Conservation (phyloP, 2,797 vertebrate genomes). For the Tachyglossus aculeatus region DNA sequence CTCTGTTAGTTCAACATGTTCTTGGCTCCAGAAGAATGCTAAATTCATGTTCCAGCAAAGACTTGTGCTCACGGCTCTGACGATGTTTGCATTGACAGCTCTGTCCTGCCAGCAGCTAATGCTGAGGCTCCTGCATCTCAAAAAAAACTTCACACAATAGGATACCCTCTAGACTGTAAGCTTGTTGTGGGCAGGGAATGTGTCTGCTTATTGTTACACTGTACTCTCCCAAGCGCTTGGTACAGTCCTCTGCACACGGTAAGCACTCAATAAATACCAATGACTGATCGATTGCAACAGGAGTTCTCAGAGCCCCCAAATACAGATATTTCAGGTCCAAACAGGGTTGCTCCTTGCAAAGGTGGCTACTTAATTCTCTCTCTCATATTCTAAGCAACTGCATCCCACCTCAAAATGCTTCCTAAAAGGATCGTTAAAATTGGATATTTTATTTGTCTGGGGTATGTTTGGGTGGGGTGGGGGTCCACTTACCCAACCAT, state of each 20-base stretch:
- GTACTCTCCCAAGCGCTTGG: no score
- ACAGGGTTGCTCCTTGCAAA: background rate
- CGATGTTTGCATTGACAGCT: no score
- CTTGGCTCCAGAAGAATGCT: conserved; percentile 18
- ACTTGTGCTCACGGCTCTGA: no score
- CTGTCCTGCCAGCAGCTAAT: no score
- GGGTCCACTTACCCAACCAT: conserved; percentile 36
- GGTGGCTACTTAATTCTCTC: background rate
- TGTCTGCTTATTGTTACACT: no score
- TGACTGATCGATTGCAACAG: conserved; percentile 17
- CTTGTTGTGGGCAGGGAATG: no score
- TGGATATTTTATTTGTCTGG: conserved; percentile 25
- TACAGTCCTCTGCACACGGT: no score
- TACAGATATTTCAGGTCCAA: background rate
- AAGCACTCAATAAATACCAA: conserved; percentile 3
- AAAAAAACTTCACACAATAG: no score
- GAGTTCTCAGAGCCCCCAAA: background rate
- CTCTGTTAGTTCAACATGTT: conserved; percentile 16
- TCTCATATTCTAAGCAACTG: background rate
- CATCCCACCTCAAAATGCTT: conserved; percentile 8
- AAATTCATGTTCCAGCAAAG: conserved; percentile 21
- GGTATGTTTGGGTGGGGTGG: background rate
- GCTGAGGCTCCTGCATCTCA: no score
- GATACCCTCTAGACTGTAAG: no score
- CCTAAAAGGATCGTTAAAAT: conserved; percentile 45